Evolutionary conservation across 2,888 invertebrate species (phyloP), one percentile per base, ranked within the genome.

Genomic region (Eupithecia abbreviata): DNA sequence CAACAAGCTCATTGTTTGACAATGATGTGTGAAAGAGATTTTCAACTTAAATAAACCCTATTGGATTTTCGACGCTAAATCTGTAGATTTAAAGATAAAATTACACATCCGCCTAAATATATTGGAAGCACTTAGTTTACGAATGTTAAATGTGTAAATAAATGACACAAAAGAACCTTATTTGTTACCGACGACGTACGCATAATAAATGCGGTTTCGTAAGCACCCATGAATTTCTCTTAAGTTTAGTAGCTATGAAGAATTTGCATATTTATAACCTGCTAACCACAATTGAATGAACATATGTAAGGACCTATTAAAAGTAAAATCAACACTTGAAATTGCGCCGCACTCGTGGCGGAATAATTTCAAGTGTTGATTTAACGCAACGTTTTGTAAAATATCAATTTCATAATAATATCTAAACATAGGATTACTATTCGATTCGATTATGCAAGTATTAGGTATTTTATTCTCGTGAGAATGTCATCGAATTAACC

Each of bases 1-100:
- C 68, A 76, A 80, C 78, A 49, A 67, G 71, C 55, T 72, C 71
- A 77, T 80, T 81, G 81, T 80, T 80, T 81, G 76, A 75, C 76
- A 67, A 71, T 72, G 71, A 73, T 77, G 80, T 80, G 79, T 78
- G 74, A 80, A 79, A 77, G 67, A 77, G 80, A 77, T 80, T 80
- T 82, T 80, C 72, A 73, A 72, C 77, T 72, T 75, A 67, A 70
- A 45, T 67, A 70, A 49, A 10, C 43, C 12, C 30, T 71, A 43
- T 47, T 45, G 73, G 70, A 79, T 62, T 73, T 68, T 75, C 62
- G 67, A 65, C 73, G 71, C 71, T 75, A 77, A 73, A 51, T 10
- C 62, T 41, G n/a, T 75, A 4, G 43, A 41, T 43, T 47, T 74
- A 73, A 15, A 67, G 67, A 45, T 71, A 43, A 58, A 71, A 55